phyloP scores from a whole-genome alignment of 2,888 invertebrate genomes.

The Neelides folsomi region DNA sequence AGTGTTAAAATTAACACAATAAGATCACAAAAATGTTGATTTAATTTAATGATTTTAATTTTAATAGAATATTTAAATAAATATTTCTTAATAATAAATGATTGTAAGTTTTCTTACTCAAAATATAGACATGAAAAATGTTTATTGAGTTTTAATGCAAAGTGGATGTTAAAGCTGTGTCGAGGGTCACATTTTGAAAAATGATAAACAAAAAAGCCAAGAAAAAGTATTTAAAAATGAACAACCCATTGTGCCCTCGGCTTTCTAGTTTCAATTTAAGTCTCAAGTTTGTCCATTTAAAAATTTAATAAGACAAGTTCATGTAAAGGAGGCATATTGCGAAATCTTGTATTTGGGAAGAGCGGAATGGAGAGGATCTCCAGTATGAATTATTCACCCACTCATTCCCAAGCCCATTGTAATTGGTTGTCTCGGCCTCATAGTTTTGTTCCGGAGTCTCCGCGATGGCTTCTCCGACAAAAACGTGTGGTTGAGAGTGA shows the following conservation, averaged over 20 bases:
- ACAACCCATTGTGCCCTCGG: not conserved
- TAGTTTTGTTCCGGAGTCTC: constrained; percentile 28
- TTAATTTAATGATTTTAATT: too few relatives aligned
- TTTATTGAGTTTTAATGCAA: too few relatives aligned
- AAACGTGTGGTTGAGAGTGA: constrained; percentile 18
- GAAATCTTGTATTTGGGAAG: too few relatives aligned
- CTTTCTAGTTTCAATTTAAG: too few relatives aligned
- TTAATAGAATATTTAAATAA: not conserved
- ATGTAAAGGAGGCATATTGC: too few relatives aligned
- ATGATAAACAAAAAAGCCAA: not conserved
- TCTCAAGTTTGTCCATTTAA: too few relatives aligned
- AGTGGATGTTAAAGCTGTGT: too few relatives aligned
- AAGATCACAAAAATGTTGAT: too few relatives aligned
- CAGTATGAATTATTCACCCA: not conserved
- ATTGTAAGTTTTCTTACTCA: not conserved
- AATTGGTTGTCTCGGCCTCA: not conserved
- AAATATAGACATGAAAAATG: too few relatives aligned
- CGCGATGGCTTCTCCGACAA: constrained; percentile 25
- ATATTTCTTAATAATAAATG: not conserved
- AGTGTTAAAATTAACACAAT: too few relatives aligned
- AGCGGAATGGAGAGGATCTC: too few relatives aligned
- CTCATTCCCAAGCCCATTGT: not conserved
- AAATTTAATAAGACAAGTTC: too few relatives aligned
- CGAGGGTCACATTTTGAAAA: not conserved
- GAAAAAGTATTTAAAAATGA: not conserved